phyloP scores from a whole-genome alignment of 2,797 vertebrate genomes.

The Bucorvus abyssinicus region DNA sequence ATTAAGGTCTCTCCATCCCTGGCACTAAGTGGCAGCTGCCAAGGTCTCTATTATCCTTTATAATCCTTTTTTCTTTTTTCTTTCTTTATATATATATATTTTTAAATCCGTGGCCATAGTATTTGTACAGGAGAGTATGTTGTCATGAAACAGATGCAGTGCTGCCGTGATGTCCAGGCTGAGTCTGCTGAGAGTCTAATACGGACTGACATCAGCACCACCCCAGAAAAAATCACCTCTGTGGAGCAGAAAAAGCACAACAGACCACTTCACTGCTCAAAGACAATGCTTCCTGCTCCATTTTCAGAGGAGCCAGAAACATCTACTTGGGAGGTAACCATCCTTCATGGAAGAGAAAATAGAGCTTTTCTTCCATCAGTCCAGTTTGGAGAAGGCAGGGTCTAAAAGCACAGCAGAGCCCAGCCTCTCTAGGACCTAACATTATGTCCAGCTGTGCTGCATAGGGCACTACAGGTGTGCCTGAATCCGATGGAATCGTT shows the following conservation, averaged over 20 bases:
- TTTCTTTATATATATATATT: neutral
- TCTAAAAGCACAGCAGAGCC: neutral
- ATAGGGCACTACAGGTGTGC: neutral
- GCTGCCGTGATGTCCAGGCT: neutral
- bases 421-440: neutral
- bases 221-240: neutral
- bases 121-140: neutral
- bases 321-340: neutral
- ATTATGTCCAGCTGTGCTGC: rapidly evolving
- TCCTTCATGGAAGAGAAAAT: neutral
- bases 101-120: neutral
- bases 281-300: neutral
- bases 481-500: neutral
- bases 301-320: neutral
- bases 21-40: neutral
- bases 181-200: neutral
- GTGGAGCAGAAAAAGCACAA: neutral
- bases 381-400: neutral
- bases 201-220: neutral
- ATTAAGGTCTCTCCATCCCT: neutral
- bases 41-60: neutral
- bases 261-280: neutral
- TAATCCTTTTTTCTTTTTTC: rapidly evolving
- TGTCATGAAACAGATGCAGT: neutral
- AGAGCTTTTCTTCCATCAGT: neutral